phyloP scores from a whole-genome alignment of 2,113 vertebrate genomes.

The Pristiophorus japonicus region DNA sequence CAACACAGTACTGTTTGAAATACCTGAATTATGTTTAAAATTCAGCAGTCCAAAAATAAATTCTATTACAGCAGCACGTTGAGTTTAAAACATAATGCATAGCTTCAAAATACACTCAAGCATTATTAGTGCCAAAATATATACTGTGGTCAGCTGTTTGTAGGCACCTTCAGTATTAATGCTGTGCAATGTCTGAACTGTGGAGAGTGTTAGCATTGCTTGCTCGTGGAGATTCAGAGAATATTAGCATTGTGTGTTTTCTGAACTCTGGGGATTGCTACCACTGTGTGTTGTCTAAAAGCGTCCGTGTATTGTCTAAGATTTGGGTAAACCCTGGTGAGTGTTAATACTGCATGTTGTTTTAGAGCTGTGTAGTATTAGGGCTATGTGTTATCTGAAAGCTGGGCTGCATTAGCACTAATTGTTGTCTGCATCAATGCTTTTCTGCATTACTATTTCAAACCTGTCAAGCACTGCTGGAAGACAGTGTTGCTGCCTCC shows the following conservation, averaged over 20 bases:
- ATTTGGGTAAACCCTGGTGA: no score
- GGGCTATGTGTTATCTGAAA: no score
- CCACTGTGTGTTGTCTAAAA: no score
- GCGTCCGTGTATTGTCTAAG: no score
- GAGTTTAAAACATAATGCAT: neutral
- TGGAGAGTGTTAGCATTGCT: neutral
- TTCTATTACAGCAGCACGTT: neutral
- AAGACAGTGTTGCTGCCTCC: no score
- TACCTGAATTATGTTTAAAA: neutral
- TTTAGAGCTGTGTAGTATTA: no score
- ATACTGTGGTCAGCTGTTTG: neutral
- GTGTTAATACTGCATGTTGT: no score
- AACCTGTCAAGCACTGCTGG: no score
- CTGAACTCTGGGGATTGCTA: neutral
- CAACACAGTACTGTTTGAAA: neutral
- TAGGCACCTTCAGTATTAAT: neutral
- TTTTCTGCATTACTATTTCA: no score
- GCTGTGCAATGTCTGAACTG: neutral
- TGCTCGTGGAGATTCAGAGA: neutral
- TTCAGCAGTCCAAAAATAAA: neutral
- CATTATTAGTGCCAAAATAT: neutral
- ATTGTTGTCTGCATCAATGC: no score
- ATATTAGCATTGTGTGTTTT: neutral
- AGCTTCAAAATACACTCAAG: neutral
- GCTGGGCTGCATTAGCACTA: no score